Conservation (phyloP, 2,797 vertebrate species). For the Eupleurogrammus muticus region DNA sequence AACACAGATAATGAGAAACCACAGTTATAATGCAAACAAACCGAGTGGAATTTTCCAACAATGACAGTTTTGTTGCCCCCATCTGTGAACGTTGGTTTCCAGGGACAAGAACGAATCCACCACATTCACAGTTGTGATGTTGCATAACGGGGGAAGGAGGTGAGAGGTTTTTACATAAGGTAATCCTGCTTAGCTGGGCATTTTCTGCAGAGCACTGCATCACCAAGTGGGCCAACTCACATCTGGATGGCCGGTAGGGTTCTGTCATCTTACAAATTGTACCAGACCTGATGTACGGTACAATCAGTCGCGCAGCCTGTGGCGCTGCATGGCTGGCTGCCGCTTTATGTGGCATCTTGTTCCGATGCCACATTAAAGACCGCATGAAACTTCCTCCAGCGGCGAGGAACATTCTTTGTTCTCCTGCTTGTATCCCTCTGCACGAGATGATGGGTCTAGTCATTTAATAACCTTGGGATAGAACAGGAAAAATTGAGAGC, state of each 20-base stretch:
- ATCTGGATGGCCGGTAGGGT: conserved; percentile 12
- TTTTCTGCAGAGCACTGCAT: conserved; percentile 14
- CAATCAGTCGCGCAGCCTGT: conserved; percentile 10
- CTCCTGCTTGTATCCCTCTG: conserved; percentile 5
- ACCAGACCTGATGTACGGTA: conserved; percentile 13
- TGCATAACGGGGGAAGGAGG: conserved; percentile 12
- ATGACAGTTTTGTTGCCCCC: conserved; percentile 3
- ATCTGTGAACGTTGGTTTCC: conserved; percentile 1
- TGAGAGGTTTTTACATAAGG: conserved; percentile 9
- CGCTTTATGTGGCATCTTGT: conserved; percentile 29
- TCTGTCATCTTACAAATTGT: conserved; percentile 30
- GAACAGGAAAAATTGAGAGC: conserved; percentile 34
- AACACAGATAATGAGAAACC: conserved; percentile 13
- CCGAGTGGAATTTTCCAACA: background rate
- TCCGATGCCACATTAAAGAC: conserved; percentile 20
- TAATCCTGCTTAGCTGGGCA: background rate
- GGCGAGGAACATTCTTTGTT: conserved; percentile 20
- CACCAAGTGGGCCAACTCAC: background rate
- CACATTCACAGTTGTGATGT: conserved; percentile 12
- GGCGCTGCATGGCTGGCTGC: conserved; percentile 14
- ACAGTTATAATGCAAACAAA: background rate
- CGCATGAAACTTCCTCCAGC: conserved; percentile 28
- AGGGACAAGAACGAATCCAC: background rate
- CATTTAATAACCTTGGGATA: conserved; percentile 35
- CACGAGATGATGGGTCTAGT: conserved; percentile 36